These are phyloP conservation scores for Phalacrocorax aristotelis DNA, from an alignment of 2,113 vertebrate genomes.

Conservation along the genomic window DNA sequence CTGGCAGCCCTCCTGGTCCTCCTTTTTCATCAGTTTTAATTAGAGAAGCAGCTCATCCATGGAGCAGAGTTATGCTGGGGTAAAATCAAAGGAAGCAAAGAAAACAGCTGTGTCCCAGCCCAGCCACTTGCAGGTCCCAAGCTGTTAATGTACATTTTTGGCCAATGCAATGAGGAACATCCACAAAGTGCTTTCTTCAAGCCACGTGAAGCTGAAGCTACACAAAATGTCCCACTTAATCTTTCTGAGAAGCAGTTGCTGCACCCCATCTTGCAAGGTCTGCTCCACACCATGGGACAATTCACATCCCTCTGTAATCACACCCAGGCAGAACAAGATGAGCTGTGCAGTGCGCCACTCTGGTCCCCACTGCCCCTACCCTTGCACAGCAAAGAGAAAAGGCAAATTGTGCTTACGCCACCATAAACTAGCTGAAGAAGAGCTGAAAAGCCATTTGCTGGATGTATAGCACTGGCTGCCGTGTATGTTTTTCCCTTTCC, in stretches of 20 bases:
- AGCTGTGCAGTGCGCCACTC: fast-evolving
- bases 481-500: neutral
- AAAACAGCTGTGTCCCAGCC: neutral
- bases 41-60: constrained; percentile 24
- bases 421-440: neutral
- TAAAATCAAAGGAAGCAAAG: neutral
- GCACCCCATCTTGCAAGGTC: neutral
- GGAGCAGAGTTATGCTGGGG: neutral
- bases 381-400: neutral
- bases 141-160: neutral
- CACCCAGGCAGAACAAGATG: neutral
- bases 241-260: neutral
- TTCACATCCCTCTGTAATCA: neutral
- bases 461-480: neutral
- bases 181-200: neutral
- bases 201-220: neutral
- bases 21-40: neutral
- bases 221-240: neutral
- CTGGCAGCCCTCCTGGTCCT: neutral
- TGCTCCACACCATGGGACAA: neutral
- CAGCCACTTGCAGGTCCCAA: neutral
- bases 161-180: neutral
- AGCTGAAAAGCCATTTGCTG: neutral
- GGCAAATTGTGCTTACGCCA: neutral
- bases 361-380: fast-evolving